A percentile compares a stretch with the other conserved stretches of the same genome.
phyloP scores from a whole-genome alignment of 2,113 vertebrate genomes.

The Tauraco erythrolophus region DNA sequence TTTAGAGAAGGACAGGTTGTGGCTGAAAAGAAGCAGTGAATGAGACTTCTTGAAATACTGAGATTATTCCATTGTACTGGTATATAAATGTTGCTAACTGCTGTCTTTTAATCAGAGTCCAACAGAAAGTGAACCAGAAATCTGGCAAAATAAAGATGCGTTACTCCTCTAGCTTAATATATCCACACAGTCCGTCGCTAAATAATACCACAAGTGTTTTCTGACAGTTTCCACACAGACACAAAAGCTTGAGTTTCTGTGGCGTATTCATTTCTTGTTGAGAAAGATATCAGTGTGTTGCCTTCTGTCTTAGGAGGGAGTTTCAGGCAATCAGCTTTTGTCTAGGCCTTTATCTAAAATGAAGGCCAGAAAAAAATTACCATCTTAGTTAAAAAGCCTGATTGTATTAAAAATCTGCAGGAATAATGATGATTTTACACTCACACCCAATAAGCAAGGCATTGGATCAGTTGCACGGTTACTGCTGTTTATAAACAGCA shows the following conservation, averaged over 20 bases:
- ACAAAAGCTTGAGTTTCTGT: background rate
- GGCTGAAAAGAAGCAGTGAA: background rate
- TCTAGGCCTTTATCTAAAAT: background rate
- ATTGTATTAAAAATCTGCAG: background rate
- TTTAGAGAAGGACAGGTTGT: background rate
- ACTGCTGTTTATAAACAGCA: conserved; percentile 19
- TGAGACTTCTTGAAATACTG: background rate
- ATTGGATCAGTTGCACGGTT: background rate
- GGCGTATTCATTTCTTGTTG: background rate
- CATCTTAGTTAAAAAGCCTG: background rate
- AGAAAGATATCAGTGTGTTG: background rate
- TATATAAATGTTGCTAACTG: background rate
- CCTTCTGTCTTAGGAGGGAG: background rate
- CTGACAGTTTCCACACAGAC: background rate
- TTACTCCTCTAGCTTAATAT: background rate
- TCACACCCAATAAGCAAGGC: background rate
- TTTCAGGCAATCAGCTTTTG: background rate
- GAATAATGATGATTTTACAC: background rate
- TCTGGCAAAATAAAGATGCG: background rate
- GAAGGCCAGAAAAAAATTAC: background rate
- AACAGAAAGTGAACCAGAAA: background rate
- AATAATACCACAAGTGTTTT: background rate
- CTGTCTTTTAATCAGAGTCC: background rate
- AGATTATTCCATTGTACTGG: background rate
- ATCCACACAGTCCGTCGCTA: background rate